Evolutionary conservation across 1,140 invertebrate species (phyloP).

Genomic region (Drosophila takahashii): DNA sequence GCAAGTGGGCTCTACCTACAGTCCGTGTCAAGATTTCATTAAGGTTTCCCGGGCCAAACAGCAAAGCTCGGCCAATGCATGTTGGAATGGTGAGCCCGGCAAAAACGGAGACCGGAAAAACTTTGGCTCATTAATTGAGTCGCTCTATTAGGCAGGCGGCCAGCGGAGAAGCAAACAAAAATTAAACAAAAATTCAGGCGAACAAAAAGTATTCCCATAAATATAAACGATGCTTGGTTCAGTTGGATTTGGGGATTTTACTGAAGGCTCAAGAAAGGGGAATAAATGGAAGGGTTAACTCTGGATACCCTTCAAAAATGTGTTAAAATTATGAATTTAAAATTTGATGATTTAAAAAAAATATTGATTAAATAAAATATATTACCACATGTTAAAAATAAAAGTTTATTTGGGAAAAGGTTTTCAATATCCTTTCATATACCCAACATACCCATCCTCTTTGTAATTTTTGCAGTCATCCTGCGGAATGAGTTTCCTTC

Average conservation of each 20-base stretch:
- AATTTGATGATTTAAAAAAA: no score
- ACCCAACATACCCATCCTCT: conserved; percentile 3
- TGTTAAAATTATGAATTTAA: neutral
- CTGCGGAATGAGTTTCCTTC: conserved; percentile 38
- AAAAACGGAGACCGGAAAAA: conserved; percentile 46
- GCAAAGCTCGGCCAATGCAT: conserved; percentile 66
- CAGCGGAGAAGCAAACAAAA: conserved; percentile 21
- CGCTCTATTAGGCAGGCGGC: conserved; percentile 66
- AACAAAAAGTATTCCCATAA: conserved; percentile 66
- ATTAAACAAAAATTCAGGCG: conserved; percentile 21
- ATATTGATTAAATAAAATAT: neutral
- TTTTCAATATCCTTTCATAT: conserved; percentile 1
- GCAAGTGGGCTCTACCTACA: conserved; percentile 22
- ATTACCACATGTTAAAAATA: neutral
- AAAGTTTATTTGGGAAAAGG: no score
- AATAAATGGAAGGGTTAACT: neutral
- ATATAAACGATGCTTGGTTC: conserved; percentile 62
- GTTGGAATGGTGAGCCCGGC: conserved; percentile 18
- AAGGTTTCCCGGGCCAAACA: conserved; percentile 52
- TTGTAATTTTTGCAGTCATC: conserved; percentile 6
- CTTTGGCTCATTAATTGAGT: conserved; percentile 78
- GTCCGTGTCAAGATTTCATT: conserved; percentile 79
- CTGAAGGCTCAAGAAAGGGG: neutral
- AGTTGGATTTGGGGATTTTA: conserved; percentile 8
- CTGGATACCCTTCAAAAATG: conserved; percentile 14